These are phyloP conservation scores for Junonia oenone DNA, from an alignment of 2,888 invertebrate species.

Conservation along the genomic window DNA sequence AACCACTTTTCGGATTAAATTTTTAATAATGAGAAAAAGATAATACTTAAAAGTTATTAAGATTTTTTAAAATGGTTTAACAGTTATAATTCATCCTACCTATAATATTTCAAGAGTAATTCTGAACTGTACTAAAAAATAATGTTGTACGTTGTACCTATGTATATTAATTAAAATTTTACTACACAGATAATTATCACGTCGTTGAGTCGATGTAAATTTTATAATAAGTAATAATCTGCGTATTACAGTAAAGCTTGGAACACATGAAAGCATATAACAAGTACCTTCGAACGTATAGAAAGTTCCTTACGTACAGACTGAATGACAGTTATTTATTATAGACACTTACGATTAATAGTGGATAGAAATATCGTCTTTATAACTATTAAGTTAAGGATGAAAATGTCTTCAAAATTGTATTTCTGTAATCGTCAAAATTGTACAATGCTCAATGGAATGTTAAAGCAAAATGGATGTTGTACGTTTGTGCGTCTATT, in stretches of 20 bases:
- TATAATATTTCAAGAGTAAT: too few species aligned
- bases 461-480: constrained; percentile 1
- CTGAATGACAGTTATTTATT: constrained; percentile 43
- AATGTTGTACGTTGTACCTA: too few species aligned
- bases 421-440: constrained; percentile 4
- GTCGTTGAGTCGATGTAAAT: not conserved
- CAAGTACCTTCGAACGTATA: constrained; percentile 38
- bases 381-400: constrained; percentile 2
- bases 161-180: too few species aligned
- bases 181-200: not conserved
- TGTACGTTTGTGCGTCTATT: not conserved
- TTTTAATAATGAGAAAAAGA: too few species aligned
- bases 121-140: too few species aligned
- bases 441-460: not conserved
- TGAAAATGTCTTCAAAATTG: constrained; percentile 1
- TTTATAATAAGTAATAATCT: not conserved
- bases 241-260: not conserved
- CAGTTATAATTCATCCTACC: too few species aligned
- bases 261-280: constrained; percentile 38
- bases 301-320: constrained; percentile 54
- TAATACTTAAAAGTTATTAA: too few species aligned
- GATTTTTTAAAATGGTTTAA: too few species aligned
- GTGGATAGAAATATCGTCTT: constrained; percentile 4
- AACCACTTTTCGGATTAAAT: not conserved
- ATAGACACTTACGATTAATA: constrained; percentile 17